A percentile compares a stretch with the other conserved stretches of the same genome.
phyloP scores from a whole-genome alignment of 2,888 invertebrate genomes.

The Bombyx huttoni region DNA sequence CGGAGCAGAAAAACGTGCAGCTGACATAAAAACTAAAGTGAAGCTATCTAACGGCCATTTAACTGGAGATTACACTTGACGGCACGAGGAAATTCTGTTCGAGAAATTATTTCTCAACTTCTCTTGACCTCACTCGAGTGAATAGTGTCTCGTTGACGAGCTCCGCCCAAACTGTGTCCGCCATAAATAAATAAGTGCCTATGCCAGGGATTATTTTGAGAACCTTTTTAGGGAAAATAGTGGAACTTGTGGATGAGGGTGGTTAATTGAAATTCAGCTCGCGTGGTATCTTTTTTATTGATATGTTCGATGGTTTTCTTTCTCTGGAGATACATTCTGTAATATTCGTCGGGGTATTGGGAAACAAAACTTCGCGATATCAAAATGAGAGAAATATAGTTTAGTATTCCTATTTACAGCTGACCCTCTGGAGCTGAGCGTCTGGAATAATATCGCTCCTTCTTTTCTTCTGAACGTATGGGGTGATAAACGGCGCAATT shows the following conservation, averaged over 20 bases:
- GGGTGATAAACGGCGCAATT: no score
- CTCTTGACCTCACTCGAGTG: conserved; percentile 35
- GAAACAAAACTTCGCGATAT: neutral
- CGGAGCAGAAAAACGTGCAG: conserved; percentile 1
- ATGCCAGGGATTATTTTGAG: conserved; percentile 19
- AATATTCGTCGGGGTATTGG: neutral
- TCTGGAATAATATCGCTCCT: no score
- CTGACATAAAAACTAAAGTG: conserved; percentile 1
- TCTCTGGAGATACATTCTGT: neutral
- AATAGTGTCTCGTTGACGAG: conserved; percentile 22
- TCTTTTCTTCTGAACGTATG: no score
- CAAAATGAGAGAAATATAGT: no score
- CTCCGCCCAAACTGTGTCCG: conserved; percentile 20
- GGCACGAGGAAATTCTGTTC: conserved; percentile 17
- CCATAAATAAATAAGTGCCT: conserved; percentile 36
- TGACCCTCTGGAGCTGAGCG: no score
- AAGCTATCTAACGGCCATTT: conserved; percentile 2
- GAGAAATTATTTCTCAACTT: conserved; percentile 23
- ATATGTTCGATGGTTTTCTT: neutral
- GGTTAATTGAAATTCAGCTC: neutral
- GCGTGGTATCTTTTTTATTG: neutral
- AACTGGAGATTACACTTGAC: conserved; percentile 4
- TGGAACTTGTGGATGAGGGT: neutral
- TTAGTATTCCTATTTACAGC: no score
- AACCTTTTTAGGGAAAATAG: conserved; percentile 5